Percentiles rank a stretch among this genome's conserved stretches.
phyloP scores from a whole-genome alignment of 2,797 vertebrate species.

The Bovichtus diacanthus region DNA sequence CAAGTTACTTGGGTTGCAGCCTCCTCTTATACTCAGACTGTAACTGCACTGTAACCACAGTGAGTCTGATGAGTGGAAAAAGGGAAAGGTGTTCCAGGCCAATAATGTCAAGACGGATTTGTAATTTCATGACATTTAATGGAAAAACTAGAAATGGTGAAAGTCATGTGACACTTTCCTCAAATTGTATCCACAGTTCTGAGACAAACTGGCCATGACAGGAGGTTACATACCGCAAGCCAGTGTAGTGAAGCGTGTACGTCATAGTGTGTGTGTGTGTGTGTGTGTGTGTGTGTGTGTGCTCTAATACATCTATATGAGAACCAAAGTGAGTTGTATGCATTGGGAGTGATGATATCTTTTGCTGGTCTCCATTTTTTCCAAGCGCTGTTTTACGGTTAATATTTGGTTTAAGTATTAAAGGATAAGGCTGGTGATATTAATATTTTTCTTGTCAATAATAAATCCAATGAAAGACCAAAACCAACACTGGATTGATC shows the following conservation, averaged over 20 bases:
- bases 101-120: neutral
- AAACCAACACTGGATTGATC: neutral
- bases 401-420: neutral
- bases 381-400: slow-evolving; percentile 1
- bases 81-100: slow-evolving; percentile 1
- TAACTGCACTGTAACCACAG: neutral
- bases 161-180: slow-evolving; percentile 29
- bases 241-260: neutral
- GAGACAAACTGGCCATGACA: slow-evolving; percentile 43
- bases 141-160: too few relatives aligned
- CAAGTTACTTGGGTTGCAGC: neutral
- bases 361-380: neutral
- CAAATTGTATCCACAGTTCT: slow-evolving; percentile 24
- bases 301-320: neutral
- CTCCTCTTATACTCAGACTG: neutral
- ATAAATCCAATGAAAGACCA: neutral
- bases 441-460: neutral
- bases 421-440: neutral
- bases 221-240: slow-evolving; percentile 1
- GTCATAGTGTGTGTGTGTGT: slow-evolving; percentile 3
- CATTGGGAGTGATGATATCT: neutral
- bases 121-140: slow-evolving; percentile 23
- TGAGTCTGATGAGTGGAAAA: neutral
- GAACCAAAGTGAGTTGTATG: neutral
- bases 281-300: slow-evolving; percentile 8